Base-by-base conservation (phyloP, 2,797 vertebrate genomes). In the Poecilia wingei region DNA sequence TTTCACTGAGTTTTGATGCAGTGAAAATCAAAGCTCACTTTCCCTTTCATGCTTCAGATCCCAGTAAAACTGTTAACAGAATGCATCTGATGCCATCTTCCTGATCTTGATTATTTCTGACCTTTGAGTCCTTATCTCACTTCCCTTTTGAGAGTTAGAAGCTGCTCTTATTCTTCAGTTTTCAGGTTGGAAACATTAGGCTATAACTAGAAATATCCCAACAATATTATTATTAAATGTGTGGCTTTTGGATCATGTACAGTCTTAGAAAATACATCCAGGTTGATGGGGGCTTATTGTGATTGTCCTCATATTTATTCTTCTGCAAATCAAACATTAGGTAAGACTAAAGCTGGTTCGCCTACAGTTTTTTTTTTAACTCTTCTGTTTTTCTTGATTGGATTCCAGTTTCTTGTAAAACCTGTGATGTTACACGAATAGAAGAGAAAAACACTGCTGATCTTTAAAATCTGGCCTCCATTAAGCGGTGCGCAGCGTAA, bases 401-500 rank as follows among this genome's bases (percentile, higher is more conserved):
- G 12, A n/a, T n/a, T 43, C 12, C 25, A 45, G 7, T 43, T 25
- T 36, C 64, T 43, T 43, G n/a, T 43, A 4, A 3, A 36, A 36
- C 16, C 31, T 18, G 12, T 36, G 33, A 39, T 10, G 7, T 20
- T 8, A 70, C 25, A 45, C 5, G 6, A 25, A 70, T 28, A 28
- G 25, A 45, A 45, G 41, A 70, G 25, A 45, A 45, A 68, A 70
- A 45, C 68, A 70, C 0, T n/a, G 39, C 6, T 70, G 10, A 13
- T 70, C 18, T 78, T 77, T 47, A 53, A 75, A 84, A n/a, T 10
- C 75, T 25, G 33, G 43, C 66, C 25, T 41, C 66, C 41, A 69
- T 69, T 22, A 2, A 47, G 70, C 81, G 47, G 66, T 61, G 6
- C 13, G 2, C 36, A 33, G 61, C 78, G 53, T 88, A 80, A 81